Base-by-base conservation (phyloP, 2,888 invertebrate species). In the Byasa hedistus region DNA sequence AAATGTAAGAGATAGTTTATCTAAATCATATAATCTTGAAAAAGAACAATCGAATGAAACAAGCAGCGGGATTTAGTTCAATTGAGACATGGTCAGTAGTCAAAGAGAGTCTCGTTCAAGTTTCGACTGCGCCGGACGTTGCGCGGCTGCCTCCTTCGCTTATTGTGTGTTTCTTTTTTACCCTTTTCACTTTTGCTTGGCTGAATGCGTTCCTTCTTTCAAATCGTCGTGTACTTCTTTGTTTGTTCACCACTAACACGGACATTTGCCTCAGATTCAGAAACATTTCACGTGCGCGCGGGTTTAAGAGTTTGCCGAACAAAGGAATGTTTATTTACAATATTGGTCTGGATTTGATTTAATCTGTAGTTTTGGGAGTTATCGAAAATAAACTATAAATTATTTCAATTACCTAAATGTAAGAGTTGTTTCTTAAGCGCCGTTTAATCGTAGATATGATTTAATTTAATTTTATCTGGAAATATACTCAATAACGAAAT, bases 151-250 rank as follows among this genome's bases (percentile, higher is more conserved):
- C 81, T 85, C 79, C 80, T 83, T 82, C 72, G 75, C 79, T 84
- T 82, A 86, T 87, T 86, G 84, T 85, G 84, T 84, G 77, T 81
- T 83, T 78, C 75, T 81, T 83, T 84, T 87, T 84, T 82, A 76
- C 81, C 74, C 81, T 81, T 86, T 85, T 80, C 74, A 78, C 82
- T 82, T 75, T 77, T 80, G 79, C 75, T 71, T 77, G 81, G 79
- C 81, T 80, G 85, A 87, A 85, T 83, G 84, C 80, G 79, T 81
- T 84, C 81, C 84, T 84, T 79, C 79, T 80, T 80, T 81, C 75
- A 75, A 78, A 76, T 73, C 72, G 73, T 76, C 76, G 76, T 76
- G 76, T 76, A 79, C 81, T 84, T 54, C 86, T 85, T 85, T 83
- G 80, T 84, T 84, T 80, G 76, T 74, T 80, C 73, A 70, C 80